These are phyloP conservation scores for Eurytoma adleriae DNA, from an alignment of 2,888 invertebrate species.

Conservation along the genomic window DNA sequence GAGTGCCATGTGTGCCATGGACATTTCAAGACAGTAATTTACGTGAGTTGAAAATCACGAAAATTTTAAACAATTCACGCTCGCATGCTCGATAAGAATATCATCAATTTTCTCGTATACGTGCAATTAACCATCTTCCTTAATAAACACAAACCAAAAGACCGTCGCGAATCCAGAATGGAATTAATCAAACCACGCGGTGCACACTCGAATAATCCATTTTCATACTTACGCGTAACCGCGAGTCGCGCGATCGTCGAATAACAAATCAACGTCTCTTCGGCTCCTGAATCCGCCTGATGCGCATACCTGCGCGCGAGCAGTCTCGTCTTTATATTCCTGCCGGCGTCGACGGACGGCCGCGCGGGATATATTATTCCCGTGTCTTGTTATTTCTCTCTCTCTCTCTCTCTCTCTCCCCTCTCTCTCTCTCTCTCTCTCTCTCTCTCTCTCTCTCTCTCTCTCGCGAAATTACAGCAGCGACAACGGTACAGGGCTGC, in stretches of 20 bases:
- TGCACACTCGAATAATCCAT: neutral
- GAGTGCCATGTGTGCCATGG: no score
- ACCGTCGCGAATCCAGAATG: neutral
- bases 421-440: no score
- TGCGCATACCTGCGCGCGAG: neutral
- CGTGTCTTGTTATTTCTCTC: constrained; percentile 63
- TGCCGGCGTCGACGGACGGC: constrained; percentile 24
- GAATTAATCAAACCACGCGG: constrained; percentile 4
- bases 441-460: no score
- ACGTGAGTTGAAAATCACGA: no score
- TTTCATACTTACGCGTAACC: neutral
- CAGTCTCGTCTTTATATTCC: constrained; percentile 23
- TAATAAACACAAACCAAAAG: no score
- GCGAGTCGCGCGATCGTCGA: constrained; percentile 10
- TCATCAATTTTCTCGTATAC: no score
- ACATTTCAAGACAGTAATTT: no score
- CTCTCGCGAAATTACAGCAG: constrained; percentile 40
- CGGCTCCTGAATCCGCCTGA: constrained; percentile 41
- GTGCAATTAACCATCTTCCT: no score
- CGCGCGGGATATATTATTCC: constrained; percentile 64
- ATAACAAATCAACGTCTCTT: constrained; percentile 43
- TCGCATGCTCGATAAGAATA: no score
- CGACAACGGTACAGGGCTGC: neutral
- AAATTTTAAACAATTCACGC: no score
- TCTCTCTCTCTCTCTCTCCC: constrained; percentile 54